A percentile compares a stretch with the other conserved stretches of the same genome.
These are phyloP conservation scores for Callipepla californica DNA, from an alignment of 2,113 vertebrate genomes.

Conservation along the genomic window DNA sequence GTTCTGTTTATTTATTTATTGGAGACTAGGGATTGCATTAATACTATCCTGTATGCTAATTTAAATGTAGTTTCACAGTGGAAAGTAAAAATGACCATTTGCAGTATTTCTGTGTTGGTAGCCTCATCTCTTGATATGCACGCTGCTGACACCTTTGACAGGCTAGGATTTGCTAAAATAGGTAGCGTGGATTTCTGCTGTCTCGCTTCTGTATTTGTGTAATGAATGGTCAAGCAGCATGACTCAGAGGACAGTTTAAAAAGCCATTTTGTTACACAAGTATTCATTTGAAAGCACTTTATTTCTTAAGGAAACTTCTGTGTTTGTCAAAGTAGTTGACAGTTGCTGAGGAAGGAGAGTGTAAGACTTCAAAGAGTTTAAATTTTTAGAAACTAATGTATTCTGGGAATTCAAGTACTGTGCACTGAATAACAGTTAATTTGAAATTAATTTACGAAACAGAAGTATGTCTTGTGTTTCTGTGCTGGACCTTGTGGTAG, in stretches of 20 bases:
- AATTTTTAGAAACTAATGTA: not conserved
- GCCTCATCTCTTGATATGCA: not conserved
- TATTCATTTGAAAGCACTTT: slow-evolving; percentile 45
- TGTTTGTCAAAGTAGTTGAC: not conserved
- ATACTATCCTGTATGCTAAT: not conserved
- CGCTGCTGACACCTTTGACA: not conserved
- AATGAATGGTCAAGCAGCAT: slow-evolving; percentile 30
- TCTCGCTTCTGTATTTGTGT: not conserved
- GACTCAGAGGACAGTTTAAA: slow-evolving; percentile 17
- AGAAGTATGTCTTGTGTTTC: not conserved
- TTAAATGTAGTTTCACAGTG: not conserved
- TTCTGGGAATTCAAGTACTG: not conserved
- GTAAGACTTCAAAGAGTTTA: not conserved
- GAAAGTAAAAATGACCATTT: not conserved
- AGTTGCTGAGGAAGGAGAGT: not conserved
- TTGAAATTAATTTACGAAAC: not conserved
- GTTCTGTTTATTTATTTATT: not conserved
- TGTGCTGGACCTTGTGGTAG: not conserved
- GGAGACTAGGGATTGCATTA: not conserved
- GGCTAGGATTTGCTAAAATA: slow-evolving; percentile 13
- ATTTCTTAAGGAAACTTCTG: not conserved
- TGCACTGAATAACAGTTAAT: not conserved
- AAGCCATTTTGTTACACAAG: slow-evolving; percentile 7
- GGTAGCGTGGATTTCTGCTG: not conserved
- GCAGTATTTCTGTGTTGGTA: not conserved